Conservation (phyloP, 2,888 invertebrate genomes). For the Linnaemya tessellans region DNA sequence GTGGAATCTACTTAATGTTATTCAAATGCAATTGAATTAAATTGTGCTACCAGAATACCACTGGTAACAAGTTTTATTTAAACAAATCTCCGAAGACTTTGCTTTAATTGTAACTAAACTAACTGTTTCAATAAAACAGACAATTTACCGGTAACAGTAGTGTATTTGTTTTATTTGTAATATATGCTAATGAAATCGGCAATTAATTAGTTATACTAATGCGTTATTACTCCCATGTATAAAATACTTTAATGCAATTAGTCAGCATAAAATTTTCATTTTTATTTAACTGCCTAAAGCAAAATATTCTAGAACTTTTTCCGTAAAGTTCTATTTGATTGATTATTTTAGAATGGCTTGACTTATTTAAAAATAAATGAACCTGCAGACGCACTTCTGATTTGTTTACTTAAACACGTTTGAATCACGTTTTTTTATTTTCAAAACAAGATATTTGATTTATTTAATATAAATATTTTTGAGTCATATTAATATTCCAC, state of each 20-base stretch:
- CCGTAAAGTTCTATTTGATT: neutral
- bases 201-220: too few species aligned
- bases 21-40: too few species aligned
- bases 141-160: too few species aligned
- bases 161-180: too few species aligned
- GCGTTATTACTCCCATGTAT: neutral
- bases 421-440: constrained; percentile 55
- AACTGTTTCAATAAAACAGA: too few species aligned
- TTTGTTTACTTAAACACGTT: constrained; percentile 44
- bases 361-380: neutral
- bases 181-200: neutral
- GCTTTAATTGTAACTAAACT: too few species aligned
- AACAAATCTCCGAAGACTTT: too few species aligned
- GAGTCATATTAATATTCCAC: neutral
- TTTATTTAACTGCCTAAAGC: too few species aligned
- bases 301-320: neutral
- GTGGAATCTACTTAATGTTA: too few species aligned
- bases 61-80: too few species aligned
- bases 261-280: too few species aligned
- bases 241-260: neutral
- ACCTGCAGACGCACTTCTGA: neutral
- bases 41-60: too few species aligned
- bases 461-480: constrained; percentile 21
- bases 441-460: constrained; percentile 34
- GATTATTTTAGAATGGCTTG: neutral